Evolutionary conservation across 1,140 invertebrate species (phyloP).

Genomic region (Aphelenchoides fujianensis): DNA sequence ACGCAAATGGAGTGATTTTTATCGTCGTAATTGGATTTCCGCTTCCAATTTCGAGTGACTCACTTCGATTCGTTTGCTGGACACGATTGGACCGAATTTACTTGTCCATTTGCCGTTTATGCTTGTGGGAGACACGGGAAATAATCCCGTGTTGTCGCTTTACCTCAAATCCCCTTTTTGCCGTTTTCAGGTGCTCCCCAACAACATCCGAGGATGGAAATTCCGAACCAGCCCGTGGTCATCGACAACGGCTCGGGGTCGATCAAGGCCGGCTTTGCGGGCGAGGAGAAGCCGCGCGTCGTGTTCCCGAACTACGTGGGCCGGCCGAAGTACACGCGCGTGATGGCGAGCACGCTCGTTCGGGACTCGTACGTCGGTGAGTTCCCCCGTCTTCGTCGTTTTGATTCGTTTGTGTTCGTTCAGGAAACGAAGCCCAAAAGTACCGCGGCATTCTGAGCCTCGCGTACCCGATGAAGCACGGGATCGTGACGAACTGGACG

Average conservation of each 20-base stretch:
- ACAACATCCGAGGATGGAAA: not conserved
- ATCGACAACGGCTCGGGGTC: conserved; percentile 99
- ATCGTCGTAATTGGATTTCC: no score
- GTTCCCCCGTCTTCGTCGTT: conserved; percentile 17
- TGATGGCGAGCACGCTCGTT: conserved; percentile 97
- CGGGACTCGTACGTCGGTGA: conserved; percentile 82
- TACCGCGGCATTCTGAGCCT: conserved; percentile 90
- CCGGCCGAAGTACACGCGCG: conserved; percentile 90
- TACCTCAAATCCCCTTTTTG: no score
- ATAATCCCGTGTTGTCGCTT: no score
- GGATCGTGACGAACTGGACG: conserved; percentile 98
- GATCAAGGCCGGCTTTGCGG: conserved; percentile 98
- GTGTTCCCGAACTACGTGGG: conserved; percentile 98
- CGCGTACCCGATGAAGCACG: conserved; percentile 98
- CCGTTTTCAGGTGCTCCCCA: no score
- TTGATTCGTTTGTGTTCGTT: conserved; percentile 23
- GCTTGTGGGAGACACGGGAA: no score
- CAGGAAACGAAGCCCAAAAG: conserved; percentile 76
- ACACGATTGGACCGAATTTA: no score
- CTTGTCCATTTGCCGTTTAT: no score
- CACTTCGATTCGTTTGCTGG: no score
- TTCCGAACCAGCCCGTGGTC: conserved; percentile 92
- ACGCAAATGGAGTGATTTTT: no score
- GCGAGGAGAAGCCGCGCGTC: conserved; percentile 98
- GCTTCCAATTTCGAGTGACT: no score